Percentiles rank a stretch among this genome's conserved stretches.
Evolutionary conservation across 2,113 vertebrate species (phyloP).

Genomic region (Platichthys stellatus): DNA sequence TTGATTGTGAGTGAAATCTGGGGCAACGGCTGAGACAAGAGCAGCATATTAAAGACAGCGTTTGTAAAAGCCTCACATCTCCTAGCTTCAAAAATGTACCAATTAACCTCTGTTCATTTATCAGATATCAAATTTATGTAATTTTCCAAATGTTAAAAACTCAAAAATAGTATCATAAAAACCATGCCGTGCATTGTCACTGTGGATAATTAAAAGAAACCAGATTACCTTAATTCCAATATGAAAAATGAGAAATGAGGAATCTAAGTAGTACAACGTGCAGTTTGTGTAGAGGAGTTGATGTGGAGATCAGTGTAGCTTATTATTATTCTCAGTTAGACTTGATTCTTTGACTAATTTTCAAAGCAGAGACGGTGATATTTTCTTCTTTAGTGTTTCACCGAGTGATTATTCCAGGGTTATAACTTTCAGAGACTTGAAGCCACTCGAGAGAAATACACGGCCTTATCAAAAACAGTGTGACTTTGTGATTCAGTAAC

Average conservation of each 20-base stretch:
- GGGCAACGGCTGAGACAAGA: conserved; percentile 86
- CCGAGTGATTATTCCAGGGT: conserved; percentile 38
- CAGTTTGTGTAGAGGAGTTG: background rate
- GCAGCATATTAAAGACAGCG: conserved; percentile 36
- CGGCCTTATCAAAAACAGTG: conserved; percentile 32
- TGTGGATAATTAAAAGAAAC: background rate
- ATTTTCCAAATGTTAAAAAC: background rate
- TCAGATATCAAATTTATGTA: background rate
- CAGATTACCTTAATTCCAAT: conserved; percentile 7
- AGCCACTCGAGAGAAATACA: background rate
- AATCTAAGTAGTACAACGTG: background rate
- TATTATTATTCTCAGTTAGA: conserved; percentile 3
- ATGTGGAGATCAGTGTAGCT: conserved; percentile 1
- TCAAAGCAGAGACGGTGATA: conserved; percentile 37
- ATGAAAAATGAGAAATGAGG: conserved; percentile 13
- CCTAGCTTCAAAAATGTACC: background rate
- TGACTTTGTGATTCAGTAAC: conserved; percentile 8
- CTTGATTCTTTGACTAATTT: conserved; percentile 8
- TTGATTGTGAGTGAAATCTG: conserved; percentile 92
- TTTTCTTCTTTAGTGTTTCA: conserved; percentile 37
- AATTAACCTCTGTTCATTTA: conserved; percentile 8
- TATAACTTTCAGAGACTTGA: background rate
- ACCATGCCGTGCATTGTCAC: background rate
- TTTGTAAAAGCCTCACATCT: conserved; percentile 40
- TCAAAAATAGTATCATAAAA: conserved; percentile 1